Evolutionary conservation across 2,888 invertebrate genomes (phyloP).

Genomic region (Harmothoe impar): DNA sequence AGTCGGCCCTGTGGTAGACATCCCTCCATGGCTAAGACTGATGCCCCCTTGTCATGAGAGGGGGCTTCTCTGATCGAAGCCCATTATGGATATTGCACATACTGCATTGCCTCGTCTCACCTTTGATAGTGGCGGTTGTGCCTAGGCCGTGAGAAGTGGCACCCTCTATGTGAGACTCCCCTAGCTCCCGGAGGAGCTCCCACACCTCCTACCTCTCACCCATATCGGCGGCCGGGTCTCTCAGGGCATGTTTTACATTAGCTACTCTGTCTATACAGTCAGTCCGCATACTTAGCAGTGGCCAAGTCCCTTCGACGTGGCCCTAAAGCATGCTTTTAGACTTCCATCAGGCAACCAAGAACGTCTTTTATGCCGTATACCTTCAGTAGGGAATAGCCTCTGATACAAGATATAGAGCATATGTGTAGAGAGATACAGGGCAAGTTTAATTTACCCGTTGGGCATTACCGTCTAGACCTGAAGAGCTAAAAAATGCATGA

Average conservation of each 20-base stretch:
- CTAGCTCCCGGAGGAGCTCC: neutral
- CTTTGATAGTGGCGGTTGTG: neutral
- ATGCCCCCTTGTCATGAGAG: constrained; percentile 46
- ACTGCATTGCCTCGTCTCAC: constrained; percentile 8
- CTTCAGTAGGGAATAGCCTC: too few relatives aligned
- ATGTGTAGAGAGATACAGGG: too few relatives aligned
- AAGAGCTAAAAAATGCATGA: too few relatives aligned
- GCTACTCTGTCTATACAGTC: neutral
- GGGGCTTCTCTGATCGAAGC: constrained; percentile 22
- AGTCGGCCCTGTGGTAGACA: neutral
- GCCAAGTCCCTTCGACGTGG: neutral
- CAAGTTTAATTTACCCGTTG: too few relatives aligned
- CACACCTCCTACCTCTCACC: neutral
- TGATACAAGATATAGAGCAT: too few relatives aligned
- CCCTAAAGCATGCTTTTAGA: neutral
- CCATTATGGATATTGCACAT: constrained; percentile 56
- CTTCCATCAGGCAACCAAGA: neutral
- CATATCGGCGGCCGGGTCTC: neutral
- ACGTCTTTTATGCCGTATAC: too few relatives aligned
- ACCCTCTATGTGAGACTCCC: neutral
- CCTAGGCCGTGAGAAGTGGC: constrained; percentile 13
- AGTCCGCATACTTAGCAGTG: constrained; percentile 11
- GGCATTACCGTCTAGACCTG: too few relatives aligned
- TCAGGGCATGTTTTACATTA: neutral
- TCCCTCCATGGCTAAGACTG: constrained; percentile 14